phyloP scores from a whole-genome alignment of 2,113 vertebrate species.

The Malurus cyaneus region DNA sequence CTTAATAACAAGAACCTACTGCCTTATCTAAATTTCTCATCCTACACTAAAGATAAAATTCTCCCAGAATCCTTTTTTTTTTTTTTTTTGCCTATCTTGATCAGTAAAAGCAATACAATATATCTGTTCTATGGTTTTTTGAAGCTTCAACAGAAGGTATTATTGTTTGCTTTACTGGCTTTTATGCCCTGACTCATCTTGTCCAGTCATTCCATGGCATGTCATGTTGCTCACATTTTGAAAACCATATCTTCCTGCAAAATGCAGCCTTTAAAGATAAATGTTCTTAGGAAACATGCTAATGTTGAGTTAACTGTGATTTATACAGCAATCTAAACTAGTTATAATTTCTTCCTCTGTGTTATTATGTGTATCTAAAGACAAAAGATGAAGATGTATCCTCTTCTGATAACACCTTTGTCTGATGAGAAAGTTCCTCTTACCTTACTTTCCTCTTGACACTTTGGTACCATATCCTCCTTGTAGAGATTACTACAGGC shows the following conservation, averaged over 20 bases:
- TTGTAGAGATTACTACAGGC: neutral
- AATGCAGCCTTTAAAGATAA: neutral
- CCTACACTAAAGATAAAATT: neutral
- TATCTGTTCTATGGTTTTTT: neutral
- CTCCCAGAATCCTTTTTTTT: neutral
- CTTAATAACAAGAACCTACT: neutral
- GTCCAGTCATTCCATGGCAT: neutral
- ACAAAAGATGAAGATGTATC: neutral
- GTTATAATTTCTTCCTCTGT: neutral
- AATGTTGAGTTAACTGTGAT: neutral
- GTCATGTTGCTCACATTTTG: neutral
- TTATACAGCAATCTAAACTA: neutral
- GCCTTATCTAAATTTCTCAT: neutral
- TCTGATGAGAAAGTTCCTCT: neutral
- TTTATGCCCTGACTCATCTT: neutral
- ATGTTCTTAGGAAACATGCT: neutral
- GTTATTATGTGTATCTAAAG: neutral
- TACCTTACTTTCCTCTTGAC: neutral
- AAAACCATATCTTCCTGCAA: neutral
- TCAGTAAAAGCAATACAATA: neutral
- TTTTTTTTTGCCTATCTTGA: neutral
- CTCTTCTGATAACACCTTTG: neutral
- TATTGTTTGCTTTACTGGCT: neutral
- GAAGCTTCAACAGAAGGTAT: neutral
- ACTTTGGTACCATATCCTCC: neutral